Evolutionary conservation across 1,140 invertebrate genomes (phyloP).

Genomic region (Panagrolaimus sp.): DNA sequence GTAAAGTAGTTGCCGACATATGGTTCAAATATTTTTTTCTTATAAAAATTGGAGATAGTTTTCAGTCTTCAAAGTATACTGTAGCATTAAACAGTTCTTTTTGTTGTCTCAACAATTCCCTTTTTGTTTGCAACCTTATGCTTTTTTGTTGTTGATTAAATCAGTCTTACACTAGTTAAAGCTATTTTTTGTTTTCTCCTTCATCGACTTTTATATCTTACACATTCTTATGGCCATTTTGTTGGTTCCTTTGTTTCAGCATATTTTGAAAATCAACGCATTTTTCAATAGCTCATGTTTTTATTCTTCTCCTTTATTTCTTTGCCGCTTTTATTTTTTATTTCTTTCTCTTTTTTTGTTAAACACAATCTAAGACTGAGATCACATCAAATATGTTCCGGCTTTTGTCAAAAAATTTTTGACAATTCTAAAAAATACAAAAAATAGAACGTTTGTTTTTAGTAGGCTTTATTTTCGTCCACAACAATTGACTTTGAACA

Average conservation of each 20-base stretch:
- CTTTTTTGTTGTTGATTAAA: too few species aligned
- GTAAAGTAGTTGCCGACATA: background rate
- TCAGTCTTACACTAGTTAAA: background rate
- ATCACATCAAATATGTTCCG: conserved; percentile 1
- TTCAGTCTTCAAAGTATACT: too few species aligned
- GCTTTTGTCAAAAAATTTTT: background rate
- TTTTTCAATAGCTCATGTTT: background rate
- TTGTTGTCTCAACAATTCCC: too few species aligned
- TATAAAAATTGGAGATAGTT: background rate
- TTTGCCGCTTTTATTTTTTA: background rate
- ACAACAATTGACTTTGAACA: conserved; percentile 4
- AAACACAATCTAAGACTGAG: background rate
- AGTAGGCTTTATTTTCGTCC: background rate
- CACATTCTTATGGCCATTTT: background rate
- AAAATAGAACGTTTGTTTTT: background rate
- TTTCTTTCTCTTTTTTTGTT: too few species aligned
- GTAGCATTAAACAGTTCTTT: too few species aligned
- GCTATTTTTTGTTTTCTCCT: background rate
- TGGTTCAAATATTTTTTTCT: background rate
- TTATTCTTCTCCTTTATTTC: background rate
- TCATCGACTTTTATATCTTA: too few species aligned
- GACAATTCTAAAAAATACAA: background rate
- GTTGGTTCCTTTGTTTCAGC: conserved; percentile 1
- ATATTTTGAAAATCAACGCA: conserved; percentile 10
- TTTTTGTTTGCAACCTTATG: too few species aligned